Evolutionary conservation across 2,888 invertebrate species (phyloP), one percentile per base, ranked within the genome.

Genomic region (Drosophila affinis): DNA sequence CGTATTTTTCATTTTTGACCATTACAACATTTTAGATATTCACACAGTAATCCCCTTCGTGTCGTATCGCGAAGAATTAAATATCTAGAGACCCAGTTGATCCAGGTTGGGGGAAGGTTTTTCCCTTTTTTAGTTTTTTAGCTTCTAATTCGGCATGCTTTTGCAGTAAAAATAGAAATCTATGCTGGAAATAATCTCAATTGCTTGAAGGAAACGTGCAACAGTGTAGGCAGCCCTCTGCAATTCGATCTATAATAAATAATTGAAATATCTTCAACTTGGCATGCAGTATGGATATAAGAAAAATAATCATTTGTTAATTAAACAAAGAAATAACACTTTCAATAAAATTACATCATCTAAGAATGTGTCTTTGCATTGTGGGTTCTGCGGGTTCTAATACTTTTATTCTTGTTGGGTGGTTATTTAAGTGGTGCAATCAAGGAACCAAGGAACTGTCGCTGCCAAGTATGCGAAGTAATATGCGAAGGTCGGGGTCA

Each of bases 291-390:
- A n/a, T 57, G 27, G 10, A 57, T 51, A 56, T 56, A 45, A 44
- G 18, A 56, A 32, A 49, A 27, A 17, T 45, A 68, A 45, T 68
- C 39, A 67, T 54, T 68, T 67, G 65, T 67, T 56, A 49, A 67
- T 68, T 44, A 68, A 44, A 32, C 44, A 67, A 55, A 45, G 21
- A 53, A 29, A 65, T 45, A 32, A n/a, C 44, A 68, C 29, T 51
- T 17, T 56, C 34, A 69, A 68, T 56, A 67, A 53, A 61, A 47
- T 32, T 56, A 68, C 48, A 34, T 24, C n/a, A 51, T 49, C 56
- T 68, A 56, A 48, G 3, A 45, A 1, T 9, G 1, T 1, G 21
- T 0, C 1, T 44, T 80, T 72, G 58, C 44, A 34, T 51, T 24
- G 57, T 54, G 69, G 65, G n/a, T n/a, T n/a, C 39, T 39, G 14